These are phyloP conservation scores for Nymphalis c-album DNA, from an alignment of 2,888 invertebrate species.

Conservation along the genomic window DNA sequence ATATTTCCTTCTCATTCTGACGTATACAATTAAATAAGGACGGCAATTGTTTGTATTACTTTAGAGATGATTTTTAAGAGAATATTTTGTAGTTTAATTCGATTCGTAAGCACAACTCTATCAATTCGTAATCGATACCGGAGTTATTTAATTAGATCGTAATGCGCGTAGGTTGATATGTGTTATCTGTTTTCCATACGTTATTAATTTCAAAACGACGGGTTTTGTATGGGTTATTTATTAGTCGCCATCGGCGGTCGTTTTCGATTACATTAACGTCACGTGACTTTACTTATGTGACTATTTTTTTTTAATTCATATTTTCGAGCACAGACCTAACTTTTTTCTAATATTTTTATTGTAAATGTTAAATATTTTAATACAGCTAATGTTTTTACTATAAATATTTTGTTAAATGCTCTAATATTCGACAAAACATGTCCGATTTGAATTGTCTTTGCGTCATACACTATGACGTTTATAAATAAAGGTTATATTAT, in stretches of 20 bases:
- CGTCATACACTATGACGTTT: too few species aligned
- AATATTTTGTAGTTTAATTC: background rate
- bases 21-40: too few species aligned
- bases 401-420: too few species aligned
- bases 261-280: constrained; percentile 26
- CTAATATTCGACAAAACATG: too few species aligned
- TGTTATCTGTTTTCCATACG: constrained; percentile 52
- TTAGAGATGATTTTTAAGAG: too few species aligned
- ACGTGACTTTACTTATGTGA: constrained; percentile 14
- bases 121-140: constrained; percentile 52
- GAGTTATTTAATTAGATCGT: constrained; percentile 67
- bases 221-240: constrained; percentile 61
- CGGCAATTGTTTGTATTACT: too few species aligned
- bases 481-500: too few species aligned
- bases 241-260: constrained; percentile 50
- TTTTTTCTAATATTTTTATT: too few species aligned
- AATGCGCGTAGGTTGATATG: constrained; percentile 51
- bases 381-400: too few species aligned
- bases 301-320: background rate
- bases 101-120: constrained; percentile 45
- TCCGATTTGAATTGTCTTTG: too few species aligned
- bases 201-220: constrained; percentile 58
- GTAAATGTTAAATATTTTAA: too few species aligned
- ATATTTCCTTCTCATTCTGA: too few species aligned
- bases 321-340: background rate